Base-by-base conservation (phyloP, 2,888 invertebrate species). In the Watsonalla binaria region DNA sequence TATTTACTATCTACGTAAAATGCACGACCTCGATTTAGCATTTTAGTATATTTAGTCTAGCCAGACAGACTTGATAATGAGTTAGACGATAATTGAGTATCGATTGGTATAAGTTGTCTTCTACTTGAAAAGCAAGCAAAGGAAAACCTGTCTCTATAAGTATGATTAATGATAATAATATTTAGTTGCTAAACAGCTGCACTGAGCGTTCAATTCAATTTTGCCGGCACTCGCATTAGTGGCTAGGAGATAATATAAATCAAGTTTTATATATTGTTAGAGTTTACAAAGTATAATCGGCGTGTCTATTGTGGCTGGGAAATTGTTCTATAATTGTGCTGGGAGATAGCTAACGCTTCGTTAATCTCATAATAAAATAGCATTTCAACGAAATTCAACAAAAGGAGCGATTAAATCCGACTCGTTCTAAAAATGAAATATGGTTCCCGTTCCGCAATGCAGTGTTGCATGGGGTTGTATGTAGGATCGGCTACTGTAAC, bases 401-500 rank as follows among this genome's bases (percentile, higher is more conserved):
- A 84, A 83, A 77, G 79, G 63, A 57, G 61, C 74, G 76, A 77
- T 78, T 75, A 78, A 84, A 83, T 78, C 74, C 76, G 79, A 81
- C 83, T 78, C 78, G 82, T 84, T 82, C 81, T 83, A 85, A 86
- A 86, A 84, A 80, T 89, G 86, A 88, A 79, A 81, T 88, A 88
- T 88, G 77, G 84, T 78, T 73, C 74, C 76, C 66, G 81, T 83
- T 82, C 86, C 86, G 90, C 90, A 90, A 80, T 90, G 90, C 90
- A 88, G 88, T 86, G 82, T 76, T 72, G 80, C 84, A 86, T 84
- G 82, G 87, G 84, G 84, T 81, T 75, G 78, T 68, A 65, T 80
- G 78, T 68, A 66, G 67, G 62, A 56, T 58, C 63, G 53, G 58
- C 60, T 51, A 61, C 61, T 61, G 64, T 59, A 61, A 59, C 58